A percentile compares a stretch with the other conserved stretches of the same genome.
Conservation (phyloP, 2,113 vertebrate genomes). For the Syngnathus scovelli region DNA sequence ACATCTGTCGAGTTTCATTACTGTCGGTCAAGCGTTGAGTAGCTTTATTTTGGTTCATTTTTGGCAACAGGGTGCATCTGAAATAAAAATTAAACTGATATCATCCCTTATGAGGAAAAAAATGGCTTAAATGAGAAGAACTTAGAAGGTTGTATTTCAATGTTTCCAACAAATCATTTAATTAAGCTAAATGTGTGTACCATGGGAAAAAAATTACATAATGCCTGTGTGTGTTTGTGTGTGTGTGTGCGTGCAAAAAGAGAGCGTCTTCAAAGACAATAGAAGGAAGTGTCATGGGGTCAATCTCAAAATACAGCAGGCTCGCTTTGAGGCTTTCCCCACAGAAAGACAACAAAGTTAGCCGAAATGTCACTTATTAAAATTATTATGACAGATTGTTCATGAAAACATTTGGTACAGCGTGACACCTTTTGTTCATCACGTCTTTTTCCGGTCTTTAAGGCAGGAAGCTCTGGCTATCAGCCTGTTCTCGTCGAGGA, state of each 20-base stretch:
- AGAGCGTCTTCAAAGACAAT: conserved; percentile 2
- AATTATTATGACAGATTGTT: neutral
- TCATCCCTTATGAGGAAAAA: too few relatives aligned
- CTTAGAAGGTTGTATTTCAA: too few relatives aligned
- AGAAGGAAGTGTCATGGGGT: conserved; percentile 4
- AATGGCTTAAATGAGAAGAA: too few relatives aligned
- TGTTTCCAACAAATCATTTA: too few relatives aligned
- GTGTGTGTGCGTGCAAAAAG: neutral
- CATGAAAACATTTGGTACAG: neutral
- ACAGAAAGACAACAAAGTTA: neutral
- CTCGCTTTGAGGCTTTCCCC: neutral
- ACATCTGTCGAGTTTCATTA: too few relatives aligned
- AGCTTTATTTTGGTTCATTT: too few relatives aligned
- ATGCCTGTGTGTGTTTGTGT: too few relatives aligned
- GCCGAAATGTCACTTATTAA: neutral
- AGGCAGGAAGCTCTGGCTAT: neutral
- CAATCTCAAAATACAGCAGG: neutral
- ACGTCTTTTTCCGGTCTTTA: neutral
- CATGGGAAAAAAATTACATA: too few relatives aligned
- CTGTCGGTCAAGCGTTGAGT: too few relatives aligned
- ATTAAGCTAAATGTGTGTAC: too few relatives aligned
- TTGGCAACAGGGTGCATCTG: too few relatives aligned
- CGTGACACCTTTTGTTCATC: neutral
- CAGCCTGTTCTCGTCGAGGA: neutral
- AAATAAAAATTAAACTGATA: too few relatives aligned